These are phyloP conservation scores for Rhopalosiphum maidis DNA, from an alignment of 1,140 invertebrate genomes.

Conservation along the genomic window DNA sequence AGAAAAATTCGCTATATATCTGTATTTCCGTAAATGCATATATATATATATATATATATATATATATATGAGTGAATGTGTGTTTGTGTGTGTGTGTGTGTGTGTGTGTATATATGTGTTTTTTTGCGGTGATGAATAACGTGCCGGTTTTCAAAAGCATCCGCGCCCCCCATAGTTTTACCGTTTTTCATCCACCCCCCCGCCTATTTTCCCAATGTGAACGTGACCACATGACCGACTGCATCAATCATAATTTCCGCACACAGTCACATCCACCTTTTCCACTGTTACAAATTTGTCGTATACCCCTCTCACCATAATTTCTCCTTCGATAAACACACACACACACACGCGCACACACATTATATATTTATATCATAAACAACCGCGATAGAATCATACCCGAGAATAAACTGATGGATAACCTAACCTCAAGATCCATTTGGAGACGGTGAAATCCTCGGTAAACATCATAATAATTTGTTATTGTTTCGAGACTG, in stretches of 20 bases:
- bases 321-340: background rate
- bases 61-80: background rate
- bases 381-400: background rate
- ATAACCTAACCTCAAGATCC: background rate
- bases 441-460: background rate
- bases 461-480: background rate
- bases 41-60: background rate
- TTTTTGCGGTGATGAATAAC: constrained; percentile 48
- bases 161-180: background rate
- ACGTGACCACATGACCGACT: constrained; percentile 54
- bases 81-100: background rate
- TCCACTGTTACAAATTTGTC: background rate
- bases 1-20: background rate
- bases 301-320: background rate
- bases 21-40: background rate
- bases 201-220: background rate
- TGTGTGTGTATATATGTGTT: constrained; percentile 8
- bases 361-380: background rate
- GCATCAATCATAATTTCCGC: constrained; percentile 54
- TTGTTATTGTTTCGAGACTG: background rate
- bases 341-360: background rate
- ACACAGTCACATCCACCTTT: constrained; percentile 3
- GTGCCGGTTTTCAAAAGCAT: constrained; percentile 19
- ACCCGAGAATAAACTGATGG: constrained; percentile 37
- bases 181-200: background rate